phyloP scores from a whole-genome alignment of 2,113 vertebrate genomes.

The Eurypyga helias region DNA sequence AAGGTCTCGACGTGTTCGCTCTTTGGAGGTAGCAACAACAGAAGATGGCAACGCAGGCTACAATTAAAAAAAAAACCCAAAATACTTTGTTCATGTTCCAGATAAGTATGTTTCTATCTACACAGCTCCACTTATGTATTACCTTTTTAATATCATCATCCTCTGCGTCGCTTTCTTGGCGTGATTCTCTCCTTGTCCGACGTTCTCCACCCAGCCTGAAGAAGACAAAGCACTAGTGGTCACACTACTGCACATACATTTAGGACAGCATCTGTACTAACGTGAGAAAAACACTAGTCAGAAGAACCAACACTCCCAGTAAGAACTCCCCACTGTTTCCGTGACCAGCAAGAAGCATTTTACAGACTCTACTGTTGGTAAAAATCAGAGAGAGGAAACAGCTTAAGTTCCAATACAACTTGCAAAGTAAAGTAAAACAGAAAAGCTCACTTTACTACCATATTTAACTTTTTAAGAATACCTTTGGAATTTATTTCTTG shows the following conservation, averaged over 20 bases:
- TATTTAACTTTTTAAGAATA: background rate
- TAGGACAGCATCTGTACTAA: background rate
- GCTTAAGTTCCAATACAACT: background rate
- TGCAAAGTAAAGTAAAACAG: background rate
- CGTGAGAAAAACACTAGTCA: background rate
- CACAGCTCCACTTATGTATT: background rate
- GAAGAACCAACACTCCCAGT: background rate
- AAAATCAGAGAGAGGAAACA: background rate
- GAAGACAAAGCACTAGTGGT: background rate
- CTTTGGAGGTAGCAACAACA: slow-evolving; percentile 99
- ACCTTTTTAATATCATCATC: slow-evolving; percentile 99
- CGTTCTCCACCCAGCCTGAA: slow-evolving; percentile 94
- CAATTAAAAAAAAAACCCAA: background rate
- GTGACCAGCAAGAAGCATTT: background rate
- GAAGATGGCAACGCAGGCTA: slow-evolving; percentile 99
- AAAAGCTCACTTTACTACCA: accelerated
- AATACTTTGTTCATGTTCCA: background rate
- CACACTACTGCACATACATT: background rate
- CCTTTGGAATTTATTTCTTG: background rate
- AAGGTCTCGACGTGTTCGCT: slow-evolving; percentile 97
- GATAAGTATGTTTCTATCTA: background rate
- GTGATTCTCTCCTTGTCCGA: slow-evolving; percentile 95
- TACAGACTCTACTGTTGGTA: background rate
- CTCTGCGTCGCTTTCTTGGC: slow-evolving; percentile 97
- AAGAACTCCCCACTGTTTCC: background rate